phyloP scores from a whole-genome alignment of 2,888 invertebrate genomes.

The Empis livida region DNA sequence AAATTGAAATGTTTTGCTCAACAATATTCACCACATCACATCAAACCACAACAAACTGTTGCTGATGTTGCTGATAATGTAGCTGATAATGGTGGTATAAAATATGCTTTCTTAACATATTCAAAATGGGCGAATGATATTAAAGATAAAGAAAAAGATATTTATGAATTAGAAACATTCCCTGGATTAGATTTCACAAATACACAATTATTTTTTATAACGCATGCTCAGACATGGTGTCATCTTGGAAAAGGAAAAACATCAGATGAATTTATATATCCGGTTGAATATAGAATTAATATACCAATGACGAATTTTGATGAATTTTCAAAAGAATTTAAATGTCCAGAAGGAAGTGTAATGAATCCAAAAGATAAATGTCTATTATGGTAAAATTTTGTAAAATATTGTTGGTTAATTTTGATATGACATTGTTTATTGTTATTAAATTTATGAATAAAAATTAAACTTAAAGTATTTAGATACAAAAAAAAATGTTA shows the following conservation, averaged over 20 bases:
- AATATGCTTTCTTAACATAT: neutral
- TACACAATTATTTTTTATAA: neutral
- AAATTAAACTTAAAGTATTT: too few species aligned
- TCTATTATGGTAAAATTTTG: neutral
- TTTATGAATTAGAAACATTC: neutral
- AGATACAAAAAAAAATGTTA: too few species aligned
- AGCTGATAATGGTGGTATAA: neutral
- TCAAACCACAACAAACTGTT: too few species aligned
- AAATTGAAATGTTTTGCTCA: neutral
- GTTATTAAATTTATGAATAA: too few species aligned
- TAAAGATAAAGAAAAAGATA: neutral
- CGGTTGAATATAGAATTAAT: slow-evolving; percentile 1
- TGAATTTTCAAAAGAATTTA: neutral
- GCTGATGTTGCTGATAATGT: neutral
- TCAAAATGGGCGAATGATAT: neutral
- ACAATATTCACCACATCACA: neutral
- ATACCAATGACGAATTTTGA: neutral
- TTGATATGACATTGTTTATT: too few species aligned
- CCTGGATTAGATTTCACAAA: neutral
- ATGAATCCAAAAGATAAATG: slow-evolving; percentile 1
- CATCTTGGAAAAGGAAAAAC: neutral
- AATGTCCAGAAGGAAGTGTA: neutral
- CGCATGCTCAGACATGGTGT: slow-evolving; percentile 1
- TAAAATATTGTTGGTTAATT: too few species aligned
- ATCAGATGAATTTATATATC: neutral